Evolutionary conservation across 2,888 invertebrate species (phyloP).

Genomic region (Chalcis sispes): DNA sequence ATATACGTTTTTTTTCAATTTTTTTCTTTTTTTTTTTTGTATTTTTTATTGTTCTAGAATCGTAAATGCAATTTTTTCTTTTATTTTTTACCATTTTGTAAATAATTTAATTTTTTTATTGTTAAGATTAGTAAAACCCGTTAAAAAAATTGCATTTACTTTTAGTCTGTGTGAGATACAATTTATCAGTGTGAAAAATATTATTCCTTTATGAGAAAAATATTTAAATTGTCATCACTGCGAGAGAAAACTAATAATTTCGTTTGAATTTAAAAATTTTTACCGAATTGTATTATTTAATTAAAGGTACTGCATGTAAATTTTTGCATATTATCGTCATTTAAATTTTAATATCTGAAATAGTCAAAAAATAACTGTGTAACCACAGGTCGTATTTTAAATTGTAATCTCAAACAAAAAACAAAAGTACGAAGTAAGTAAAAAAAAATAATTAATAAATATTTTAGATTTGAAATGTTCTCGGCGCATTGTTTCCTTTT

Average conservation of each 20-base stretch:
- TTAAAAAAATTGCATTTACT: conserved; percentile 33
- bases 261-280: no score
- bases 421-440: conserved; percentile 57
- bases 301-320: conserved; percentile 23
- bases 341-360: conserved; percentile 33
- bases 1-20: conserved; percentile 70
- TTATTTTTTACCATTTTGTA: not conserved
- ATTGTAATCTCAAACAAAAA: conserved; percentile 72
- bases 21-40: conserved; percentile 60
- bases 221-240: conserved; percentile 6
- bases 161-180: conserved; percentile 34
- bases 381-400: conserved; percentile 75
- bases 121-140: not conserved
- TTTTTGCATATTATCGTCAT: conserved; percentile 27
- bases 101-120: conserved; percentile 19
- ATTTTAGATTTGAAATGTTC: no score
- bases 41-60: conserved; percentile 52
- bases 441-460: conserved; percentile 28
- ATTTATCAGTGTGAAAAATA: conserved; percentile 17
- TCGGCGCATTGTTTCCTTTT: no score
- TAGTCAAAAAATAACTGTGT: conserved; percentile 70
- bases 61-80: conserved; percentile 57
- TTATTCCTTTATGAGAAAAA: not conserved
- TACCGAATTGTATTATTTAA: no score
- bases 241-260: conserved; percentile 37